phyloP scores from a whole-genome alignment of 2,888 invertebrate species.

The Osmoderma eremita region DNA sequence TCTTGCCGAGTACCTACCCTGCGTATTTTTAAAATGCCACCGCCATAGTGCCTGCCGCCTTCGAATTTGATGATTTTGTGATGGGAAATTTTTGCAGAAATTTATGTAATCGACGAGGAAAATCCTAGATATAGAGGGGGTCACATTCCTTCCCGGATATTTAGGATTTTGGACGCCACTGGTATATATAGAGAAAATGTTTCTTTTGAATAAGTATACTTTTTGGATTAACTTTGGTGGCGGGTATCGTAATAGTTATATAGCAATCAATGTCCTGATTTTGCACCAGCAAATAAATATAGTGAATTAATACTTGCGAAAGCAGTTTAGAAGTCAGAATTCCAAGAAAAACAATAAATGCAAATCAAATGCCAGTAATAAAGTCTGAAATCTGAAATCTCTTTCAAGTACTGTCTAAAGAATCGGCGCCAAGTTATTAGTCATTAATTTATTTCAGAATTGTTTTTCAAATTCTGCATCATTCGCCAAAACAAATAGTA shows the following conservation, averaged over 20 bases:
- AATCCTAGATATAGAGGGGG: conserved; percentile 73
- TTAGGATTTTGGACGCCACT: conserved; percentile 69
- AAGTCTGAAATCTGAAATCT: too few relatives aligned
- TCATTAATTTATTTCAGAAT: too few relatives aligned
- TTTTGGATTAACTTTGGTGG: conserved; percentile 5
- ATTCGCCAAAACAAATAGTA: too few relatives aligned
- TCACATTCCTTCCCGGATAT: conserved; percentile 75
- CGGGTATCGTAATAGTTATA: conserved; percentile 2
- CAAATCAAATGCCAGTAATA: too few relatives aligned
- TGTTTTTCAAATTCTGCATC: too few relatives aligned
- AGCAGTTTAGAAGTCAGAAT: too few relatives aligned
- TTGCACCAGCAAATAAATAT: too few relatives aligned
- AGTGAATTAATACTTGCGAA: too few relatives aligned
- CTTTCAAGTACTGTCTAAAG: too few relatives aligned
- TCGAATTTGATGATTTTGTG: conserved; percentile 3
- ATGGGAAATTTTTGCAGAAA: conserved; percentile 60
- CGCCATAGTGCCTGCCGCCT: not conserved
- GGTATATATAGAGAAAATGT: conserved; percentile 56
- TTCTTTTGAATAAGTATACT: not conserved
- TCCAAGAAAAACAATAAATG: too few relatives aligned
- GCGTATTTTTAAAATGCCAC: not conserved
- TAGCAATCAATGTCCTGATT: too few relatives aligned
- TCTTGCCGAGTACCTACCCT: not conserved
- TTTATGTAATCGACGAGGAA: conserved; percentile 67
- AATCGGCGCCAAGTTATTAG: too few relatives aligned